These are phyloP conservation scores for Ispidina picta DNA, from an alignment of 2,797 vertebrate species.

Conservation along the genomic window DNA sequence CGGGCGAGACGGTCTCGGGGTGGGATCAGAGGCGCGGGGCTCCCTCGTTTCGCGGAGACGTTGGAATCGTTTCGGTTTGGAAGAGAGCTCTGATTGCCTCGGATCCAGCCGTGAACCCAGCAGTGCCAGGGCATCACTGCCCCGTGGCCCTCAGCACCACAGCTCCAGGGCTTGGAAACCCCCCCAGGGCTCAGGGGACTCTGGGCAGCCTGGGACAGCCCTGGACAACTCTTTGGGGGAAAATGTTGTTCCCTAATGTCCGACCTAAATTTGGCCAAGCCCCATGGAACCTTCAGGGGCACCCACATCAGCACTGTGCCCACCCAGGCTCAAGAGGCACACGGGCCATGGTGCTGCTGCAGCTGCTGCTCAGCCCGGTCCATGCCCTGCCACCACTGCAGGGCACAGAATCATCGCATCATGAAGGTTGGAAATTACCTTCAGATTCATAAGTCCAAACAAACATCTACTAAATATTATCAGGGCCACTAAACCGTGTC, in stretches of 20 bases:
- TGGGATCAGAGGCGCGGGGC: no score
- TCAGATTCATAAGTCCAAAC: no score
- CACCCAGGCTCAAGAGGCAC: rapidly evolving
- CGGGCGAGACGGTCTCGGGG: not conserved
- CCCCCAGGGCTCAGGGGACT: not conserved
- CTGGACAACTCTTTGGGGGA: not conserved
- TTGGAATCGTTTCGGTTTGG: not conserved
- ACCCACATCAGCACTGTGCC: rapidly evolving
- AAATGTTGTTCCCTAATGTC: not conserved
- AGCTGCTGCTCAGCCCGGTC: not conserved
- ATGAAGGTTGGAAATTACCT: no score
- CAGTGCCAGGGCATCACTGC: no score
- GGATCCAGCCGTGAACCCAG: not conserved
- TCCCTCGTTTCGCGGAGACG: no score
- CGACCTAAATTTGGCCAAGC: no score
- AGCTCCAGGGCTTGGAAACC: not conserved
- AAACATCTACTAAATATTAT: no score
- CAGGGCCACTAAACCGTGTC: no score
- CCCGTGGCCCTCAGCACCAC: not conserved
- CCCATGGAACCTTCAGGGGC: not conserved
- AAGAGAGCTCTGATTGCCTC: not conserved
- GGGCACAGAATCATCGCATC: not conserved
- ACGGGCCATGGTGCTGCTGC: not conserved
- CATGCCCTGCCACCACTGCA: rapidly evolving
- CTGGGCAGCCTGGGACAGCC: not conserved